phyloP scores from a whole-genome alignment of 2,113 vertebrate genomes.

The Noturus placidus region DNA sequence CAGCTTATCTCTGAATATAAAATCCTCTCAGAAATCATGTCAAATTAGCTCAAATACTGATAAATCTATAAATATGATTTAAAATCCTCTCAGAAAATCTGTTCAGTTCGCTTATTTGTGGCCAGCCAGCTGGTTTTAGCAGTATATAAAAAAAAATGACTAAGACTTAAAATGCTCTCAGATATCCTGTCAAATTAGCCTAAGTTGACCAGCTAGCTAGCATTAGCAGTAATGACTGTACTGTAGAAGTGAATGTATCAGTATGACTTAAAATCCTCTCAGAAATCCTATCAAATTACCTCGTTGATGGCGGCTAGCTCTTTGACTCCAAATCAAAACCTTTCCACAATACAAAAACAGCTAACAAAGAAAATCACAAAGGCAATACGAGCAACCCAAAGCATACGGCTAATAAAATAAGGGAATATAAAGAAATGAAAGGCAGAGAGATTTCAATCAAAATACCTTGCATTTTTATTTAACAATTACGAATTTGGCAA shows the following conservation, averaged over 20 bases:
- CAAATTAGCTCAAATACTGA: not conserved
- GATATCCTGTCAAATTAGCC: not conserved
- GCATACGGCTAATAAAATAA: not conserved
- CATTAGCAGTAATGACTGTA: not conserved
- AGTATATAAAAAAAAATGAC: not conserved
- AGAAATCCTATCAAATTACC: not conserved
- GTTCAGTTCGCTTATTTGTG: not conserved
- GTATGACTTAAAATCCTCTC: not conserved
- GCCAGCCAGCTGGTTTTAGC: too few relatives aligned
- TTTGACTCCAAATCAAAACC: not conserved
- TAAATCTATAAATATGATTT: not conserved
- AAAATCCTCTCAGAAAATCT: not conserved
- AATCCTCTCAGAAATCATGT: not conserved
- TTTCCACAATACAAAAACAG: not conserved
- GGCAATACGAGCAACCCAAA: not conserved
- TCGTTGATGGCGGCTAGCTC: not conserved
- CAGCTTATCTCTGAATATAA: not conserved
- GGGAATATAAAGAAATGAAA: not conserved
- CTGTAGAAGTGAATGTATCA: not conserved
- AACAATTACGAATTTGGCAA: not conserved
- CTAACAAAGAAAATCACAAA: not conserved
- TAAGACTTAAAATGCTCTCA: not conserved
- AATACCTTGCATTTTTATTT: not conserved
- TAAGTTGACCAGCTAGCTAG: not conserved
- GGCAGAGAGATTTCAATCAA: not conserved